Base-by-base conservation (phyloP, 2,797 vertebrate species). In the Sparus aurata region DNA sequence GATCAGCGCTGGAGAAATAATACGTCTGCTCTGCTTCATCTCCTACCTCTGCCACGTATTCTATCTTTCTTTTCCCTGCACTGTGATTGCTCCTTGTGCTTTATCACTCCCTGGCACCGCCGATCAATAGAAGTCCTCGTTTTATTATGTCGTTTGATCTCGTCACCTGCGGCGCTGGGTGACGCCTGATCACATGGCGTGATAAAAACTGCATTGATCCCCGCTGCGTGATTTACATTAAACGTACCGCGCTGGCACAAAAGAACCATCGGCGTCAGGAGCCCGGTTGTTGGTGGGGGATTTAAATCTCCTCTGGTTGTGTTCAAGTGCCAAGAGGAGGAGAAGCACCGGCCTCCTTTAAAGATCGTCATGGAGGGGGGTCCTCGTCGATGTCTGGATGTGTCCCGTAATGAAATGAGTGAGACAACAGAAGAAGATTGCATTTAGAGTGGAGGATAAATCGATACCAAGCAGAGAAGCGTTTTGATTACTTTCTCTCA, bases 111-210 rank as follows among this genome's bases (percentile, higher is more conserved):
- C 72, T 73, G 67, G 77, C 74, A 88, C 75, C 71, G 4, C 16
- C 79, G 79, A 91, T 95, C 91, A 80, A 93, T 95, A 85, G 64
- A 47, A 59, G 61, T 78, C 88, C 82, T 85, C 72, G 50, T 91
- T 95, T 94, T 94, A 94, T 94, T 89, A 92, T 93, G 92, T 90
- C 87, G 91, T 92, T 94, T 94, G 90, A 94, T 94, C 90, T 80
- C 65, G 77, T 91, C 92, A 91, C 92, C 93, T 84, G 90, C 90
- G 57, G 89, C 8, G 75, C 73, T 4, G 49, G 54, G 67, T 75
- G 93, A 92, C 89, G 91, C 91, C 88, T 88, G 93, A 92, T 93
- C 89, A 87, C 89, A 83, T 80, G 58, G 69, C 80, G 85, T 88
- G 89, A 92, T 93, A 90, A 92, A 10, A 38, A 59, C 76, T 9